phyloP scores from a whole-genome alignment of 2,797 vertebrate genomes.

The Prunella strophiata region DNA sequence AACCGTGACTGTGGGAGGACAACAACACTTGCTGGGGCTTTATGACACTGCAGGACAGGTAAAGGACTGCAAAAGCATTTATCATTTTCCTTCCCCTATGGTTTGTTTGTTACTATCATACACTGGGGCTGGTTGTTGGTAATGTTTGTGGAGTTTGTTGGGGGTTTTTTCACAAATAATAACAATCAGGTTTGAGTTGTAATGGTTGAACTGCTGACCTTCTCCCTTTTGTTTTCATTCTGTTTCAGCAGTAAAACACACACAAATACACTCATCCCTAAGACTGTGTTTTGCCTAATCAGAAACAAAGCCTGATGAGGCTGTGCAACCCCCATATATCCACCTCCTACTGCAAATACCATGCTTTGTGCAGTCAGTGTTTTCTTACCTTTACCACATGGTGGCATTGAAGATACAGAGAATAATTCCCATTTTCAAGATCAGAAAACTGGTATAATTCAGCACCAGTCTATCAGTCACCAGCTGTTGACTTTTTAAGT shows the following conservation, averaged over 20 bases:
- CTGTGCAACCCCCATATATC: neutral
- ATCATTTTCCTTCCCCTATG: neutral
- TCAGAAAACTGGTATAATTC: neutral
- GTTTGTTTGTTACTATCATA: neutral
- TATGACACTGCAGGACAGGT: slow-evolving; percentile 91
- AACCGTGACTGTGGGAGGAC: slow-evolving; percentile 86
- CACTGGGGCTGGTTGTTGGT: neutral
- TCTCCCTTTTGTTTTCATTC: neutral
- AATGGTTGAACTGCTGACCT: neutral
- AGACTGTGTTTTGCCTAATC: neutral
- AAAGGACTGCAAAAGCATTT: slow-evolving; percentile 14
- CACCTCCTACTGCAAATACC: neutral
- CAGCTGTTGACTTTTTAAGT: neutral
- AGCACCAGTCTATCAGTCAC: neutral
- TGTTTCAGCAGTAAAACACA: neutral
- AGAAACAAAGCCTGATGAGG: neutral
- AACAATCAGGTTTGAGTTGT: neutral
- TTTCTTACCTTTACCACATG: slow-evolving; percentile 25
- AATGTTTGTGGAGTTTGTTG: neutral
- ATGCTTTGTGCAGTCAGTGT: neutral
- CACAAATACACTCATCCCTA: neutral
- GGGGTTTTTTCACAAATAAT: neutral
- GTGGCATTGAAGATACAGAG: slow-evolving; percentile 2
- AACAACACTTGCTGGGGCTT: slow-evolving; percentile 86
- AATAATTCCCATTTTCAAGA: neutral